Conservation (phyloP, 2,113 vertebrate genomes). For the Aegotheles bennettii region DNA sequence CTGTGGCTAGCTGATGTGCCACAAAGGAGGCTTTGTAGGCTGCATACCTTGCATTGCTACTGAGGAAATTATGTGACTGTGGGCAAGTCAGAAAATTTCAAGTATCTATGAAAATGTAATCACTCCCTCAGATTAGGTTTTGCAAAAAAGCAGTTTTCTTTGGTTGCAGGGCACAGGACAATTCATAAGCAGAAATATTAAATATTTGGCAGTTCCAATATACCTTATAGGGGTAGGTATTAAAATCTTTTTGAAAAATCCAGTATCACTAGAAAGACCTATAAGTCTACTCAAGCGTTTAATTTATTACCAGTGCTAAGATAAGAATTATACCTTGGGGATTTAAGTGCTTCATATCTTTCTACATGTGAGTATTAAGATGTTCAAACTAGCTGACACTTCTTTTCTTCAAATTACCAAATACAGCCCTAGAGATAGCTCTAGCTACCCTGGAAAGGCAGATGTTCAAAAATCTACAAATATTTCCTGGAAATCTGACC, state of each 20-base stretch:
- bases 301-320: background rate
- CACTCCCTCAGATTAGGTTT: background rate
- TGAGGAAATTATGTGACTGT: background rate
- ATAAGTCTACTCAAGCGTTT: background rate
- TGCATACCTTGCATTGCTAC: constrained; percentile 40
- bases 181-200: background rate
- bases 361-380: background rate
- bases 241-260: background rate
- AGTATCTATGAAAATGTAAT: background rate
- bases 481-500: constrained; percentile 17
- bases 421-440: background rate
- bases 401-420: background rate
- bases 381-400: background rate
- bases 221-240: background rate
- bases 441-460: background rate
- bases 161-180: background rate
- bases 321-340: background rate
- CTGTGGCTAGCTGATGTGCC: background rate
- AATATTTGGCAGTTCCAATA: background rate
- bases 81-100: constrained; percentile 40
- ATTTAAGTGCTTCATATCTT: background rate
- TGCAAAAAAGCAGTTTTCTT: background rate
- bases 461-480: background rate
- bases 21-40: constrained; percentile 30
- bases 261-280: background rate